phyloP scores from a whole-genome alignment of 2,888 invertebrate species.

The Cosmorhoe ocellata region DNA sequence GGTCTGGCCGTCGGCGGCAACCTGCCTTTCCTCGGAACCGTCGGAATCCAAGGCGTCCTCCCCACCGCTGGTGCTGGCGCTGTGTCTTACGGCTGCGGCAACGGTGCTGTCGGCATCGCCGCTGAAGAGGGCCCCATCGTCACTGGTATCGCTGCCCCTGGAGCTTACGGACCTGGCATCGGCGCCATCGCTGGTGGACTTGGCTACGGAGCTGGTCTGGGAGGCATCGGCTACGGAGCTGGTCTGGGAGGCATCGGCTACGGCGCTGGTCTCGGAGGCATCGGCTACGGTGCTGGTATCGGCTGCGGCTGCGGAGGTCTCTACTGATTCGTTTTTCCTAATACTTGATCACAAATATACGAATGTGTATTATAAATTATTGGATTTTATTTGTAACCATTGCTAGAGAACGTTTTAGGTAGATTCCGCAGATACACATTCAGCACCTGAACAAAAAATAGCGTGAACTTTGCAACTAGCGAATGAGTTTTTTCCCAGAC shows the following conservation, averaged over 20 bases:
- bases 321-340: neutral
- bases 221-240: slow-evolving; percentile 12
- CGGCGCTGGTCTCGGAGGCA: slow-evolving; percentile 19
- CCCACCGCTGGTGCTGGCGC: slow-evolving; percentile 43
- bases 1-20: slow-evolving; percentile 41
- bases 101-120: slow-evolving; percentile 33
- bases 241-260: slow-evolving; percentile 5
- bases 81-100: slow-evolving; percentile 42
- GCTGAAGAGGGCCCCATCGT: slow-evolving; percentile 19
- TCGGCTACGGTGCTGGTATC: slow-evolving; percentile 32
- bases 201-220: slow-evolving; percentile 7
- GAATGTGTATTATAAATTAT: no score
- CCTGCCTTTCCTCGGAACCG: slow-evolving; percentile 47
- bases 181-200: slow-evolving; percentile 4
- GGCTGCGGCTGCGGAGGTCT: slow-evolving; percentile 35
- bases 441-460: no score
- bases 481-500: no score
- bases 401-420: no score
- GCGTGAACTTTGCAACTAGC: no score
- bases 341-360: no score
- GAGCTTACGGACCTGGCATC: slow-evolving; percentile 11
- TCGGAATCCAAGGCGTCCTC: slow-evolving; percentile 43
- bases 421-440: no score
- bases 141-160: slow-evolving; percentile 25
- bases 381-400: no score